A percentile compares a stretch with the other conserved stretches of the same genome.
These are phyloP conservation scores for Geopemphigus sp. DNA, from an alignment of 1,140 invertebrate species.

Conservation along the genomic window DNA sequence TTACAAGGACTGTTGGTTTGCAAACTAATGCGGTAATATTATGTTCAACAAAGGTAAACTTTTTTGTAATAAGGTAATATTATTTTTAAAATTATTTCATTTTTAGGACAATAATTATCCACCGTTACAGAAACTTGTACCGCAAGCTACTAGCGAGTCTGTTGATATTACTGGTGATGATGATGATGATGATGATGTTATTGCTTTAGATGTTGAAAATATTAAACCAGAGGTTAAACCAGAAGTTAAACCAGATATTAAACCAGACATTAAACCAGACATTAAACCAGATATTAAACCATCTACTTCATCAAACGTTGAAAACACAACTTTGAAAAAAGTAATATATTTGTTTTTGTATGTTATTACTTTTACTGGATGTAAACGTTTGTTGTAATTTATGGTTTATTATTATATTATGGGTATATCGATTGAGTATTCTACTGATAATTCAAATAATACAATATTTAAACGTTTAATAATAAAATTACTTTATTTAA, in stretches of 20 bases:
- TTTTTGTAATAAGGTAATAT: not conserved
- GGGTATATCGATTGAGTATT: too few relatives aligned
- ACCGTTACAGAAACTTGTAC: not conserved
- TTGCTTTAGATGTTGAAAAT: not conserved
- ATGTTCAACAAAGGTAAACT: not conserved
- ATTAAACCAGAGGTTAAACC: too few relatives aligned
- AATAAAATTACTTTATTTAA: too few relatives aligned
- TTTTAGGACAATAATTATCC: not conserved
- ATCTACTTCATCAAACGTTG: not conserved
- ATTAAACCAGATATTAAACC: not conserved
- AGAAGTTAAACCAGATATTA: too few relatives aligned
- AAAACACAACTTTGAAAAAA: not conserved
- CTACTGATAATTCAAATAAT: too few relatives aligned
- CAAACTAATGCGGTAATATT: not conserved
- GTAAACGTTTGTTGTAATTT: too few relatives aligned
- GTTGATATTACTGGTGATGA: not conserved
- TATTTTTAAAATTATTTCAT: not conserved
- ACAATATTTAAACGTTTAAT: too few relatives aligned
- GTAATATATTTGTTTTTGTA: not conserved
- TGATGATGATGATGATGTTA: not conserved
- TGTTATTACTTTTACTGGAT: too few relatives aligned
- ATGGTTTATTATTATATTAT: too few relatives aligned
- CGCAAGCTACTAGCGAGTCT: too few relatives aligned
- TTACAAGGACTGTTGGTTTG: slow-evolving; percentile 36
- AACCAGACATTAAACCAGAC: not conserved